Evolutionary conservation across 2,113 vertebrate genomes (phyloP), one percentile per base, ranked within the genome.

Genomic region (Hylia prasina): DNA sequence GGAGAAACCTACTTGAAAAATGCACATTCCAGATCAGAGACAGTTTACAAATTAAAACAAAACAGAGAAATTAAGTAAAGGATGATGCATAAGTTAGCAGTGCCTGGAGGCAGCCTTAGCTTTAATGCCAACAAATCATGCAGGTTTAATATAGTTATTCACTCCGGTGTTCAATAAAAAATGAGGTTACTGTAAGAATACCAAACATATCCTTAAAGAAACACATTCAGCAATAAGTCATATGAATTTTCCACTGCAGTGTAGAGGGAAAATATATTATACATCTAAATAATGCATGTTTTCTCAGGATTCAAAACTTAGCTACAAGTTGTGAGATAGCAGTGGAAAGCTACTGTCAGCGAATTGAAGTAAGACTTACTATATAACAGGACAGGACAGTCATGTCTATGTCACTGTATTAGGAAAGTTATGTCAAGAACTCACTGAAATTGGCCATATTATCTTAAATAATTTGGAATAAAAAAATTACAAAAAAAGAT

Each of bases 11-110:
- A 47, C 50, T 72, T 96, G 78, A 97, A 96, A 96, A 97, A 96
- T 92, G 76, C 76, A 54, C 48, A 58, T 93, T 96, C 73, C 81
- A 70, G 84, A 72, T 89, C 95, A 87, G 71, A 96, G 91, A 95
- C 66, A 94, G 86, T 93, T 96, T 92, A 96, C 93, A 98, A 97
- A 97, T 97, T 97, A 96, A 97, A 97, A 96, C 64, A 95, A 97
- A 98, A 96, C 87, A 95, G 54, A 96, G 66, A 95, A 97, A 96
- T 97, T 90, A 97, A 92, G 76, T 80, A 95, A 94, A 96, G 93
- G 95, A 97, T 97, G 85, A 97, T 86, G 89, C 75, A 86, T 93
- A 94, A 94, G 69, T 91, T 95, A 96, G 92, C 61, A 66, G 51
- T 79, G 84, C 91, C 95, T 94, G 57, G 76, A 97, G 96, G 92